Evolutionary conservation across 2,113 vertebrate genomes (phyloP).

Genomic region (Paradoxurus hermaphroditus): DNA sequence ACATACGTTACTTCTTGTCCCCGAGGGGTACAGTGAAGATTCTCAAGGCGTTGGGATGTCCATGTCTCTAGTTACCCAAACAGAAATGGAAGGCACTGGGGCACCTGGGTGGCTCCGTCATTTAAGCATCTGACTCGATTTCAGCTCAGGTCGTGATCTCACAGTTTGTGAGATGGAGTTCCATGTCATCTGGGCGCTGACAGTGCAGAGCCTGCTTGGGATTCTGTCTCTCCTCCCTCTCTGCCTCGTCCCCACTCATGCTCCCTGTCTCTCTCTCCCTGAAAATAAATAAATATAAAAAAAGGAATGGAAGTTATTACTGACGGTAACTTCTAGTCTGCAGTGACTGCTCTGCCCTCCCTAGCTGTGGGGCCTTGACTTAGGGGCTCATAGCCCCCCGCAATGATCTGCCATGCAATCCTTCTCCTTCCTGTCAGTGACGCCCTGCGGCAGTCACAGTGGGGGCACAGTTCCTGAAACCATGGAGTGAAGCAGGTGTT

Average conservation of each 20-base stretch:
- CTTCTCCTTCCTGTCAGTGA: not conserved
- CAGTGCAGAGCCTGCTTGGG: no score
- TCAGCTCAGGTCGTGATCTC: no score
- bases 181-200: no score
- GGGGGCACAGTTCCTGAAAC: not conserved
- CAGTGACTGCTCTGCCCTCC: not conserved
- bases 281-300: no score
- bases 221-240: no score
- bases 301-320: rapidly evolving
- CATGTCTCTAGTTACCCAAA: not conserved
- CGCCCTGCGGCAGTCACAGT: rapidly evolving
- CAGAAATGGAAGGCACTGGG: rapidly evolving
- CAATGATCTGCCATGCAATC: rapidly evolving
- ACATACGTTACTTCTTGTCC: rapidly evolving
- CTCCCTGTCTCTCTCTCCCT: no score
- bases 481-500: rapidly evolving
- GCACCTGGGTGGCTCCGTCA: no score
- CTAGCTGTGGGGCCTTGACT: rapidly evolving
- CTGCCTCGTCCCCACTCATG: no score
- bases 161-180: no score
- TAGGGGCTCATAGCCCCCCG: rapidly evolving
- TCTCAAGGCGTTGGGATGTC: not conserved
- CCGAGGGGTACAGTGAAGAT: rapidly evolving
- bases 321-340: not conserved
- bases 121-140: no score